Base-by-base conservation (phyloP, 2,888 invertebrate genomes). In the Platycheirus albimanus region DNA sequence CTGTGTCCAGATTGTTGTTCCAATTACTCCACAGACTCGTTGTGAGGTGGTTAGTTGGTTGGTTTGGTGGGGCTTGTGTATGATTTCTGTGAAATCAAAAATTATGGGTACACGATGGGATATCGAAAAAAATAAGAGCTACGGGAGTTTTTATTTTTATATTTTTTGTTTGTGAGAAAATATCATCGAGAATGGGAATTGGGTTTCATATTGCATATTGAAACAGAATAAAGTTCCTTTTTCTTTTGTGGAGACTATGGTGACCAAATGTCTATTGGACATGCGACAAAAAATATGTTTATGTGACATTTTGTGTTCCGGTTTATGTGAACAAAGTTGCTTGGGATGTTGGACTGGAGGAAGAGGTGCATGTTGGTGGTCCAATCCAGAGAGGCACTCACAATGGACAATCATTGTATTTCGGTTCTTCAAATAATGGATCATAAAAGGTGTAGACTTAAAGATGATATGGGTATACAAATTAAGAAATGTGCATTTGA, bases 221-320 rank as follows among this genome's bases (percentile, higher is more conserved):
- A 20, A 71, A 61, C 58, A 36, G 43, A 19, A 49, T 47, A 17
- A 28, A 30, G 33, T 10, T 54, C 3, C 6, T 20, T n/a, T 20
- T 36, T 11, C 8, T 56, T n/a, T 10, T 15, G 13, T 70, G 80
- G 66, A 67, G 81, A 63, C 81, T 15, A 10, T 70, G 80, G 66
- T 61, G 81, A 63, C 81, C 66, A 67, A 81, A 81, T 81, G 81
- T 71, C 81, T 81, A 77, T 81, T 52, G 67, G 61, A 71, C 81
- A 81, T 81, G 81, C 81, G 41, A 81, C 66, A 36, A 11, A 66
- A 58, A 63, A 67, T 8, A 58, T 30, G 71, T 81, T 81, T 77
- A 81, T 77, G 81, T 63, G 77, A 77, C 81, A 77, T 30, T 63
- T 47, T 24, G 41, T 41, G 63, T 81, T 77, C 71, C 66, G 58